phyloP scores from a whole-genome alignment of 2,888 invertebrate species.

The Caenorhabditis angaria region DNA sequence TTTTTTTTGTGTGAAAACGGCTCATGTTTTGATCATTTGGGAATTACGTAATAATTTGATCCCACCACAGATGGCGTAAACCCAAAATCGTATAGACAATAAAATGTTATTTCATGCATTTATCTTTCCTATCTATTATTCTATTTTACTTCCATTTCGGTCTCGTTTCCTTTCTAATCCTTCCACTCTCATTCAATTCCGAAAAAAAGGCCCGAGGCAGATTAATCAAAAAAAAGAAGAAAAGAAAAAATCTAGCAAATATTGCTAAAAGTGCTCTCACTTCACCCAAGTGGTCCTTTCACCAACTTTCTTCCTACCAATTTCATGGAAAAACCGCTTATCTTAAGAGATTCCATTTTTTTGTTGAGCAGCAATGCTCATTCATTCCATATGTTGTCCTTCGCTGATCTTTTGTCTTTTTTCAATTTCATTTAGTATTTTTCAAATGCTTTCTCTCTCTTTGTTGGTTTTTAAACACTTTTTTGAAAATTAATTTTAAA shows the following conservation, averaged over 20 bases:
- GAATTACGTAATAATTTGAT: no score
- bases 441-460: neutral
- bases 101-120: no score
- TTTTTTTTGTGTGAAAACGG: no score
- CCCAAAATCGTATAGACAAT: no score
- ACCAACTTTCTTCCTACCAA: conserved; percentile 12
- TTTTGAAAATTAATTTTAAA: no score
- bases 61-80: no score
- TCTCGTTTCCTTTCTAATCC: neutral
- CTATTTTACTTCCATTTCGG: no score
- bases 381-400: conserved; percentile 1
- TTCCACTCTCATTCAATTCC: neutral
- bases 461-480: no score
- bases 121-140: neutral
- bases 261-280: no score
- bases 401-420: no score
- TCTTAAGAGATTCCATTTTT: conserved; percentile 7
- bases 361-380: neutral
- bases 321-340: conserved; percentile 9
- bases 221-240: conserved; percentile 27
- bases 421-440: neutral
- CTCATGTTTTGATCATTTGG: no score
- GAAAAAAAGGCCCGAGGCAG: neutral
- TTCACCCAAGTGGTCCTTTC: conserved; percentile 10
- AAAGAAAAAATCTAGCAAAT: no score